Base-by-base conservation (phyloP, 2,888 invertebrate species). In the Caenorhabditis sinica region DNA sequence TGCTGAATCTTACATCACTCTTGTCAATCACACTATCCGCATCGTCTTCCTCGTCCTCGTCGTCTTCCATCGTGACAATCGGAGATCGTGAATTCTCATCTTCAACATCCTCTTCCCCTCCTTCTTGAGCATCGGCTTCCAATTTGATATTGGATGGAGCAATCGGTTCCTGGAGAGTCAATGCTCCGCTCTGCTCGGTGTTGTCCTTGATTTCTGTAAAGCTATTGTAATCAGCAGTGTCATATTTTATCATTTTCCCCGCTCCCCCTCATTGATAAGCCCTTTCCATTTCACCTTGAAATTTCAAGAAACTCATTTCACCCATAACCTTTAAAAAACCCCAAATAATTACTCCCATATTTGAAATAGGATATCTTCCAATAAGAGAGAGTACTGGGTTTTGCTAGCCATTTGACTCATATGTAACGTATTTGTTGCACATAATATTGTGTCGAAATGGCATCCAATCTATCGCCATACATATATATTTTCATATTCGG, bases 11-110 rank as follows among this genome's bases (percentile, higher is more conserved):
- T 20, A 83, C 83, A 58, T 77, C 66, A 30, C 56, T 53, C 40
- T 77, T 83, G 15, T 80, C 83, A 30, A 84, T 72, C 15, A 80
- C 63, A 66, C 80, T 80, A 2, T 84, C 80, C 1, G 58, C 40
- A 58, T 80, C 83, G 56, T 84, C 80, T 8, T 84, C 79, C 0
- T 84, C 81, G 6, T 81, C 79, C 28, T 80, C 83, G 3, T 83
- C 77, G 13, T 79, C 74, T 51, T 83, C 79, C 6, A 75, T n/a
- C 9, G 25, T 65, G 4, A 56, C 73, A 8, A 68, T 30, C 25
- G 81, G 81, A 2, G 51, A 58, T 63, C 40, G 17, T 2, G 80
- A 73, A 9, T 25, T 23, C 8, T 60, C 66, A 15, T 81, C 60
- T 13, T 73, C 63, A 15, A 71, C 82, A 20, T 56, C 71, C 6